Base-by-base conservation (phyloP, 1,140 invertebrate species). In the Calliphora vicina region DNA sequence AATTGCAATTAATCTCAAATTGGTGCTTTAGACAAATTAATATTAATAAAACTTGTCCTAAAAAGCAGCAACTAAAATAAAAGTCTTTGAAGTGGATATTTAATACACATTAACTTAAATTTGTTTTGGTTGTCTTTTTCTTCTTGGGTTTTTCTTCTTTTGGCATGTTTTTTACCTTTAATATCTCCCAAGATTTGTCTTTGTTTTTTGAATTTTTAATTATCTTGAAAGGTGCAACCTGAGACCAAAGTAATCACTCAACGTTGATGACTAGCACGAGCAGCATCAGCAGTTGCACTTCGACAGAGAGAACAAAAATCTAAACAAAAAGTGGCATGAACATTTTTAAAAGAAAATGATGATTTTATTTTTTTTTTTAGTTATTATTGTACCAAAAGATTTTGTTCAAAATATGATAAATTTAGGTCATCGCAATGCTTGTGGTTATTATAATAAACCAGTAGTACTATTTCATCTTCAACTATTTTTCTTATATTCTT, bases 221-320 rank as follows among this genome's bases (percentile, higher is more conserved):
- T 76, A 76, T 76, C 73, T 29, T 76, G 73, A 76, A 76, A 76
- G 73, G 73, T 76, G 73, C 29, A 76, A 76, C 73, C 73, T 76
- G 73, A 76, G 73, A 76, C 73, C 73, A 76, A 76, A 76, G 73
- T 76, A 76, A 76, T 76, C 73, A 76, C 73, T 76, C 73, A 76
- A 76, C 73, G 27, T 35, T 76, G 73, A 76, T 76, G 71, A 76
- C 73, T 76, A 35, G 73, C 29, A 35, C 15, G 6, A 76, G 73
- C 71, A 73, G 71, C 71, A 73, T n/a, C 26, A n/a, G 27, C 73
- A 76, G 73, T 76, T 76, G 73, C 29, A 35, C 73, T 76, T 76
- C 73, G 29, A 76, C 57, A 1, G n/a, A 67, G 17, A 67, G 17
- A 8, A 57, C 2, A 57, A 10, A 57, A 17, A 67, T 17, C 17